Evolutionary conservation across 2,113 vertebrate genomes (phyloP).

Genomic region (Perognathus longimembris): DNA sequence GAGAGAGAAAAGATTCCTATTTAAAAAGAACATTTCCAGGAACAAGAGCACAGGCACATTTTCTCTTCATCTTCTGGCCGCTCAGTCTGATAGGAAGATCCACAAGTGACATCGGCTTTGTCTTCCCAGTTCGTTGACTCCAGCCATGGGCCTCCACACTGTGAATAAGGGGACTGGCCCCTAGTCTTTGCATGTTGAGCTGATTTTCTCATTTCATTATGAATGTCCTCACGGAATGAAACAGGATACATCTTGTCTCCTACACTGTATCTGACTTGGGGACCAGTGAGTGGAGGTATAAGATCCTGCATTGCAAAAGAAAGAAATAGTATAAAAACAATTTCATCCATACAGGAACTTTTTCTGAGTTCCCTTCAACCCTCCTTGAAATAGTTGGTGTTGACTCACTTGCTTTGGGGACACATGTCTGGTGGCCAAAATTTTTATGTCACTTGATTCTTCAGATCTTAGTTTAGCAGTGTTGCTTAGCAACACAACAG

Average conservation of each 20-base stretch:
- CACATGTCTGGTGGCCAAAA: slow-evolving; percentile 16
- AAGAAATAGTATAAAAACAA: slow-evolving; percentile 25
- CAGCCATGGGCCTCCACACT: neutral
- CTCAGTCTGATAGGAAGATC: neutral
- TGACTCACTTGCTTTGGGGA: slow-evolving; percentile 63
- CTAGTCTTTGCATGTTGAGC: neutral
- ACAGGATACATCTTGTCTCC: slow-evolving; percentile 19
- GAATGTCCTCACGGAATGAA: neutral
- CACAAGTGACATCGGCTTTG: neutral
- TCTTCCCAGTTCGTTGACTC: neutral
- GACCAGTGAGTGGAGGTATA: neutral
- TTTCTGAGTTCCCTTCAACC: slow-evolving; percentile 32
- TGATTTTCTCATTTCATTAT: neutral
- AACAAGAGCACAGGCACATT: slow-evolving; percentile 5
- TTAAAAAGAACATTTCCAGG: slow-evolving; percentile 64
- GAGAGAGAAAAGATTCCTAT: neutral
- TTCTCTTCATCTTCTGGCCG: slow-evolving; percentile 40
- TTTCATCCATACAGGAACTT: neutral
- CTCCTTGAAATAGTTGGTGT: slow-evolving; percentile 62
- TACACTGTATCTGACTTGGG: slow-evolving; percentile 18
- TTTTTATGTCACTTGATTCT: slow-evolving; percentile 4
- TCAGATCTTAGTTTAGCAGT: slow-evolving; percentile 20
- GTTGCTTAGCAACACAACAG: slow-evolving; percentile 47
- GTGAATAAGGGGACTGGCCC: neutral
- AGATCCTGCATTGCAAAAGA: slow-evolving; percentile 44